Evolutionary conservation across 2,888 invertebrate species (phyloP).

Genomic region (Catocala fraxini): DNA sequence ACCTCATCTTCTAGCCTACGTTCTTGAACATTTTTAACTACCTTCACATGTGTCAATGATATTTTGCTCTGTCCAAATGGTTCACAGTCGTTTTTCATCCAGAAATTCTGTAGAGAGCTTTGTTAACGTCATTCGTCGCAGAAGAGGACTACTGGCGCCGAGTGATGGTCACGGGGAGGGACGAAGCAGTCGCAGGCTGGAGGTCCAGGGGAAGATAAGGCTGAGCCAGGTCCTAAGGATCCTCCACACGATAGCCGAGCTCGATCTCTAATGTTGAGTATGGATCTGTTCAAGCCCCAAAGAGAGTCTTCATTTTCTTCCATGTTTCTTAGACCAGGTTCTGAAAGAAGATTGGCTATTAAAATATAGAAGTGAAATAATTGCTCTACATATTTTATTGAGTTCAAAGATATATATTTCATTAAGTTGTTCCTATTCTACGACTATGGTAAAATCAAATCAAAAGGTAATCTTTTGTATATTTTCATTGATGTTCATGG

Average conservation of each 20-base stretch:
- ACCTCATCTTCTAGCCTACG: slow-evolving; percentile 14
- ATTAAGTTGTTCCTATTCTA: no score
- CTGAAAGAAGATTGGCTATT: slow-evolving; percentile 45
- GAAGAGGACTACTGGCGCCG: slow-evolving; percentile 89
- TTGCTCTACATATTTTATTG: no score
- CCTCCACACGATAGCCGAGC: slow-evolving; percentile 80
- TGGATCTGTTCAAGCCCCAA: slow-evolving; percentile 70
- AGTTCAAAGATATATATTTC: no score
- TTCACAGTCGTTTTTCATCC: slow-evolving; percentile 48
- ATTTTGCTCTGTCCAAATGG: slow-evolving; percentile 14
- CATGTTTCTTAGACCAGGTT: slow-evolving; percentile 62
- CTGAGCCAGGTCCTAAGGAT: slow-evolving; percentile 75
- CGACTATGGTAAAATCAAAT: no score
- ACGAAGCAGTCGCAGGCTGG: slow-evolving; percentile 82
- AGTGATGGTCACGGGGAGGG: slow-evolving; percentile 82
- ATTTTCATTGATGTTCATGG: no score
- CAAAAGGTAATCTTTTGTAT: no score
- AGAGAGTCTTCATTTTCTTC: slow-evolving; percentile 62
- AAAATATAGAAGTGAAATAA: background rate
- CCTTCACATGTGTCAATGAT: slow-evolving; percentile 1
- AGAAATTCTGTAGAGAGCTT: slow-evolving; percentile 44
- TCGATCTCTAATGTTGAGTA: slow-evolving; percentile 72
- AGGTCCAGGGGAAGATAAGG: slow-evolving; percentile 78
- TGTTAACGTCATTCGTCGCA: slow-evolving; percentile 85
- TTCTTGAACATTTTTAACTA: slow-evolving; percentile 6